A percentile compares a stretch with the other conserved stretches of the same genome.
These are phyloP conservation scores for human DNA, from an alignment of 2,113 vertebrate genomes.

Conservation along the genomic window GRCh38 chr12:106672001-106672500, in stretches of 20 bases:
- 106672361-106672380: constrained; percentile 96
- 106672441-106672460: constrained; percentile 99
- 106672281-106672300: constrained; percentile 52
- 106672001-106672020: too few relatives aligned
- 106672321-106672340: constrained; percentile 90
- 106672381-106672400: constrained; percentile 98
- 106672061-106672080: not conserved
- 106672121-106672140: not conserved
- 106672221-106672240: not conserved
- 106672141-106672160: not conserved
- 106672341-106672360: constrained; percentile 86
- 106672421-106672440: constrained; percentile 99
- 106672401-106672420: constrained; percentile 99
- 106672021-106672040: accelerated
- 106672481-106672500: constrained; percentile 99
- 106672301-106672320: constrained; percentile 82
- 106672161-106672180: not conserved
- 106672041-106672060: too few relatives aligned
- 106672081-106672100: not conserved
- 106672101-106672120: not conserved
- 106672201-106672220: not conserved
- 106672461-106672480: constrained; percentile 99
- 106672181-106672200: not conserved
- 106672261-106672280: not conserved
- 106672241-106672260: constrained; percentile 1